A percentile compares a stretch with the other conserved stretches of the same genome.
Evolutionary conservation across 35 echinoderm and acorn worm species (phyloP).

Genomic region (Stichopus chloronotus): DNA sequence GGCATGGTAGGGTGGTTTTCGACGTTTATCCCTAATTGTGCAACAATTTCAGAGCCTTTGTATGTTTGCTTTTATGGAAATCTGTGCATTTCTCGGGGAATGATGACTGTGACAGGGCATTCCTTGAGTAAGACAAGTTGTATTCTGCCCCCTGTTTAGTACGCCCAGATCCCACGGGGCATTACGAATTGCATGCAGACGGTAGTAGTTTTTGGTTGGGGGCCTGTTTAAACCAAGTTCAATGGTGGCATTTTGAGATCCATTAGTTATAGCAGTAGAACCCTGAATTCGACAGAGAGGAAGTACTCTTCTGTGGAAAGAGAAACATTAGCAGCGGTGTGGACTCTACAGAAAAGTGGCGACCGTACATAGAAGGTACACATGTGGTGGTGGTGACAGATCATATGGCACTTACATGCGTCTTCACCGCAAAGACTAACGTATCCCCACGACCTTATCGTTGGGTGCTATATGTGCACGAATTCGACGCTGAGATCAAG

Average conservation of each 20-base stretch:
- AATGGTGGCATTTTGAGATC: background rate
- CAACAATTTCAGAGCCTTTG: constrained; percentile 21
- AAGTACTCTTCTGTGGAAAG: constrained; percentile 54
- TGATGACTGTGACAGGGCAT: constrained; percentile 20
- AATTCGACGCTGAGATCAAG: constrained; percentile 47
- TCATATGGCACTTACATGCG: constrained; percentile 65
- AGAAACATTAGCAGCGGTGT: constrained; percentile 61
- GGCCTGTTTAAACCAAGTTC: constrained; percentile 38
- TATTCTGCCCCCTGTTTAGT: background rate
- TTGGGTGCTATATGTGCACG: constrained; percentile 60
- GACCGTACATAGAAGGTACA: constrained; percentile 57
- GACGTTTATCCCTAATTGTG: constrained; percentile 33
- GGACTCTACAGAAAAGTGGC: constrained; percentile 65
- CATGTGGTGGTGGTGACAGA: constrained; percentile 52
- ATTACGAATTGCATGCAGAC: constrained; percentile 47
- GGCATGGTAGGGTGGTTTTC: constrained; percentile 42
- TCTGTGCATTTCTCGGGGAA: background rate
- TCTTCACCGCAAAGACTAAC: constrained; percentile 53
- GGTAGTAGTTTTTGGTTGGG: constrained; percentile 43
- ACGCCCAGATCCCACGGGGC: background rate
- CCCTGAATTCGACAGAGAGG: constrained; percentile 27
- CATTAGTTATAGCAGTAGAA: constrained; percentile 45
- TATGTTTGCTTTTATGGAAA: background rate
- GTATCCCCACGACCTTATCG: constrained; percentile 37
- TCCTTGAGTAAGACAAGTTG: constrained; percentile 20